A percentile compares a stretch with the other conserved stretches of the same genome.
Conservation (phyloP, 1,140 invertebrate species). For the Aphidius gifuensis region DNA sequence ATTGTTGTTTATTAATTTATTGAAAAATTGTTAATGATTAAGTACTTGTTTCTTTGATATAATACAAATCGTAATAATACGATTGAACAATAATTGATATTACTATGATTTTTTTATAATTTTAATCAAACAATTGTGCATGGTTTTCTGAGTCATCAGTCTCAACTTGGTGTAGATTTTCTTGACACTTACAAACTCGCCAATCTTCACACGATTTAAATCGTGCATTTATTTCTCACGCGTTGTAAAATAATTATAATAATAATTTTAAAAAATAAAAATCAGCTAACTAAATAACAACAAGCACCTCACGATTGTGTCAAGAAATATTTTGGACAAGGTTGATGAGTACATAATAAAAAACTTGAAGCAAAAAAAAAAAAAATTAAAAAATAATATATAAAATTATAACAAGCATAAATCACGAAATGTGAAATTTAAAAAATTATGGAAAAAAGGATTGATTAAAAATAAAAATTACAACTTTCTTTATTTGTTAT, state of each 20-base stretch:
- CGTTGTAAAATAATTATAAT: background rate
- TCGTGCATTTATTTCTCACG: background rate
- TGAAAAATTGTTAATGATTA: no score
- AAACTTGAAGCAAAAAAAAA: background rate
- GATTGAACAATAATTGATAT: no score
- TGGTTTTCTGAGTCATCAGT: no score
- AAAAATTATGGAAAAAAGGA: background rate
- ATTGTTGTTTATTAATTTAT: no score
- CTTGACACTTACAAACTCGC: background rate
- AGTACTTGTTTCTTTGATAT: no score
- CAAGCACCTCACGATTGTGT: background rate
- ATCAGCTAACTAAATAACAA: background rate
- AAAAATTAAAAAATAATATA: no score
- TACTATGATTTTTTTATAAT: no score
- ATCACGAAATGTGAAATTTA: no score
- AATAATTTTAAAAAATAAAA: constrained; percentile 3
- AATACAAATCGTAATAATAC: no score
- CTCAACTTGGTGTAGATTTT: no score
- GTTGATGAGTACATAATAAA: constrained; percentile 8
- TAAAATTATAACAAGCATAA: no score
- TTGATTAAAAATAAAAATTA: background rate
- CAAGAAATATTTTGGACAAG: constrained; percentile 1
- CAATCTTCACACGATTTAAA: constrained; percentile 9
- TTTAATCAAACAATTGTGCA: no score
- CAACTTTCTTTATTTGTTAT: background rate